Conservation (phyloP, 2,797 vertebrate genomes). For the Microchirus variegatus region DNA sequence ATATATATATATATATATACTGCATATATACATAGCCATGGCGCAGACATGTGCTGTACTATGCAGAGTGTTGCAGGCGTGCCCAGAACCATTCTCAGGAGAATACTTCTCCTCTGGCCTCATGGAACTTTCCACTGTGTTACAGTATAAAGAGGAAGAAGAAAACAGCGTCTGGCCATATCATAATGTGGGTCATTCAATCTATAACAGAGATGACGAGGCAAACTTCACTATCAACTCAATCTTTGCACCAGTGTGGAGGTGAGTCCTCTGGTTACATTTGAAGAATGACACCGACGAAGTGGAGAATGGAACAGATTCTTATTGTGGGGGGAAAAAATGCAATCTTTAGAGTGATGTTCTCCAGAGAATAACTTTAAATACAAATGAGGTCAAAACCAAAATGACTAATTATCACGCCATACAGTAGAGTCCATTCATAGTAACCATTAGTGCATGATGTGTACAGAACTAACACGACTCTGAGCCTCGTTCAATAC, state of each 20-base stretch:
- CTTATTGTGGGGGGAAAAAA: too few relatives aligned
- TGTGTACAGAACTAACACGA: conserved; percentile 9
- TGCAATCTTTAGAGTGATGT: conserved; percentile 14
- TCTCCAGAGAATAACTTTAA: conserved; percentile 35
- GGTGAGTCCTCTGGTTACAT: too few relatives aligned
- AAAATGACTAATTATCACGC: conserved; percentile 31
- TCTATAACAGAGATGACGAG: conserved; percentile 53
- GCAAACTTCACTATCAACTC: conserved; percentile 47
- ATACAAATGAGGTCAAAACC: conserved; percentile 49
- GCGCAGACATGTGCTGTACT: conserved; percentile 59
- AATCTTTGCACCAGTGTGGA: conserved; percentile 31
- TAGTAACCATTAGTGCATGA: conserved; percentile 11
- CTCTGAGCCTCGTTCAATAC: background rate
- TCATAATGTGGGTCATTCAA: conserved; percentile 61
- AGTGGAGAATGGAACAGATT: conserved; percentile 17
- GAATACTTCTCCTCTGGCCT: conserved; percentile 43
- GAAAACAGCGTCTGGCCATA: conserved; percentile 25
- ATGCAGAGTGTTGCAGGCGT: conserved; percentile 54
- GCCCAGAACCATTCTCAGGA: conserved; percentile 65
- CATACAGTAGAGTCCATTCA: conserved; percentile 21
- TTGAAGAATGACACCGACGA: conserved; percentile 12
- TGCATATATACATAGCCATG: conserved; percentile 16
- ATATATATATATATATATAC: too few relatives aligned
- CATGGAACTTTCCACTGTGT: conserved; percentile 67
- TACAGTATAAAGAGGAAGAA: conserved; percentile 42